These are phyloP conservation scores for Sebastolobus altivelis DNA, from an alignment of 2,797 vertebrate genomes.

Conservation along the genomic window DNA sequence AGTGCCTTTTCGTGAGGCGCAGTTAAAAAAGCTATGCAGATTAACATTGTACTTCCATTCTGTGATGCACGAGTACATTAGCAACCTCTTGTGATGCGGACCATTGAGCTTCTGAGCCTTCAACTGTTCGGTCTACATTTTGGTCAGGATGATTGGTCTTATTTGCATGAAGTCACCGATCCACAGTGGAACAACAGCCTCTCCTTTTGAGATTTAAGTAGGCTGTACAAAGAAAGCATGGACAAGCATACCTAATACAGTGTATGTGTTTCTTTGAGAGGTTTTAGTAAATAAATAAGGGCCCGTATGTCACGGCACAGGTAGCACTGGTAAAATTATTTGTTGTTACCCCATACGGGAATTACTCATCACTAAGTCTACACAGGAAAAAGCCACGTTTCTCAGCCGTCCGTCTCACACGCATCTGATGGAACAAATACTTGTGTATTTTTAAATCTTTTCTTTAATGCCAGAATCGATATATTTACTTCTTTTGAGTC, in stretches of 20 bases:
- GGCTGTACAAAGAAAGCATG: background rate
- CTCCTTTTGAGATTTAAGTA: background rate
- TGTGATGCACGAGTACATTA: slow-evolving; percentile 15
- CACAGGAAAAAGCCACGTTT: background rate
- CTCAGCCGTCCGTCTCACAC: background rate
- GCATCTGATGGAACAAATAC: background rate
- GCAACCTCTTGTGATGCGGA: slow-evolving; percentile 10
- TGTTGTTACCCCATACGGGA: background rate
- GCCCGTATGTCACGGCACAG: background rate
- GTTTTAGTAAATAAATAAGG: background rate
- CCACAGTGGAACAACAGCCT: background rate
- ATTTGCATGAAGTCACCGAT: background rate
- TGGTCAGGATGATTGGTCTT: background rate
- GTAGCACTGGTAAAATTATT: background rate
- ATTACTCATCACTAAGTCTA: background rate
- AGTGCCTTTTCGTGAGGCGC: slow-evolving; percentile 14
- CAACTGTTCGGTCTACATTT: background rate
- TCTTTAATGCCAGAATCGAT: too few species aligned
- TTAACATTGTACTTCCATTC: slow-evolving; percentile 24
- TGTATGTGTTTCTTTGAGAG: background rate
- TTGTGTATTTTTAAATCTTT: too few species aligned
- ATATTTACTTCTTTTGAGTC: too few species aligned
- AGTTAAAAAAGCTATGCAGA: background rate
- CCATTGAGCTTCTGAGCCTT: background rate
- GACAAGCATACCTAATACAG: background rate